Conservation (phyloP, 2,797 vertebrate species). For the Parambassis ranga region DNA sequence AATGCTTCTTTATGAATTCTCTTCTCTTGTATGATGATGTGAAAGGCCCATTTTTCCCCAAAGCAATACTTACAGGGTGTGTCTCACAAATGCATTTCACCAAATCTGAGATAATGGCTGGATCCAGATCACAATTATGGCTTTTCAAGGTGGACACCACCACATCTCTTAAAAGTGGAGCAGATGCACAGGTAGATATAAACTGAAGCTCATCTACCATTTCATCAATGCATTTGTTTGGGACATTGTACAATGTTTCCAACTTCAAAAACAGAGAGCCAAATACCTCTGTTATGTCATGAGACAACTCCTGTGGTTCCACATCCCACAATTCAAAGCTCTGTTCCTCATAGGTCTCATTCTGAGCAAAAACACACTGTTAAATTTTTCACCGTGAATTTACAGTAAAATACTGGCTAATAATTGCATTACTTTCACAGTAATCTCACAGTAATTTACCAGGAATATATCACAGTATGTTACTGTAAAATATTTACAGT, state of each 20-base stretch:
- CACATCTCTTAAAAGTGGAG: not conserved
- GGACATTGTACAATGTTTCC: slow-evolving; percentile 4
- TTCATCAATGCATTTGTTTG: slow-evolving; percentile 25
- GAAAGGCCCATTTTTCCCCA: not conserved
- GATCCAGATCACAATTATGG: slow-evolving; percentile 16
- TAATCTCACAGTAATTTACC: too few species aligned
- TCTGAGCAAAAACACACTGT: too few species aligned
- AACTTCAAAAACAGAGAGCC: slow-evolving; percentile 1
- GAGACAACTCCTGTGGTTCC: not conserved
- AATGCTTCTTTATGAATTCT: slow-evolving; percentile 1
- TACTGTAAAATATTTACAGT: too few species aligned
- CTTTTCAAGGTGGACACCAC: not conserved
- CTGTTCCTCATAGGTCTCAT: too few species aligned
- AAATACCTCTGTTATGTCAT: not conserved
- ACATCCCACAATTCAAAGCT: not conserved
- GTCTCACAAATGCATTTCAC: slow-evolving; percentile 9
- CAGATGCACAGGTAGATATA: not conserved
- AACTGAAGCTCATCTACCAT: slow-evolving; percentile 2
- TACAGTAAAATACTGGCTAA: too few species aligned
- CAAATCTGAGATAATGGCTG: slow-evolving; percentile 18
- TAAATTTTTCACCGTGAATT: too few species aligned
- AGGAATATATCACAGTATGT: too few species aligned
- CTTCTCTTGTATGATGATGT: not conserved
- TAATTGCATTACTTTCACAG: too few species aligned
- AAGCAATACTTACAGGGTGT: slow-evolving; percentile 32